Conservation (phyloP, 2,888 invertebrate species). For the Acheta domesticus region DNA sequence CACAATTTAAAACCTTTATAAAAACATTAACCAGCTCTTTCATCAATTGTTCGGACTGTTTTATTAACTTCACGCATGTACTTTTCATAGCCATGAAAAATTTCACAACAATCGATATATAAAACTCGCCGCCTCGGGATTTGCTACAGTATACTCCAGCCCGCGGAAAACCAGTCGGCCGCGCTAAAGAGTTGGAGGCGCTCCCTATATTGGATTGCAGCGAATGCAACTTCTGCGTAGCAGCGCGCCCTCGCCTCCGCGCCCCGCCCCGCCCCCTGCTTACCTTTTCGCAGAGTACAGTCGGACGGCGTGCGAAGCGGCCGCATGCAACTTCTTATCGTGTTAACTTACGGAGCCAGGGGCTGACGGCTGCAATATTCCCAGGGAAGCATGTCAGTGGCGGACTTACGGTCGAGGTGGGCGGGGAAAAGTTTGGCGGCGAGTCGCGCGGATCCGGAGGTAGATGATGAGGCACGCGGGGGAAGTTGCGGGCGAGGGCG, state of each 20-base stretch:
- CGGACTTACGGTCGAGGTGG: background rate
- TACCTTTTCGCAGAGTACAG: background rate
- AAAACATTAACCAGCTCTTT: too few relatives aligned
- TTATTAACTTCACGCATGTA: too few relatives aligned
- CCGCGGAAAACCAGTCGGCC: too few relatives aligned
- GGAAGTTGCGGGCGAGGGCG: background rate
- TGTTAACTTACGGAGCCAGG: constrained; percentile 11
- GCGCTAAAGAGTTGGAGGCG: background rate
- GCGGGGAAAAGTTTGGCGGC: constrained; percentile 11
- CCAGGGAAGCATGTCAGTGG: constrained; percentile 2
- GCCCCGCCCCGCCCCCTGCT: background rate
- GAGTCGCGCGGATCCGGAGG: constrained; percentile 11
- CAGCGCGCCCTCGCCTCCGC: background rate
- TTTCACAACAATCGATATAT: too few relatives aligned
- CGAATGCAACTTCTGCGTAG: constrained; percentile 18
- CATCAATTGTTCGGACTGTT: too few relatives aligned
- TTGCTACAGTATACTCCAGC: too few relatives aligned
- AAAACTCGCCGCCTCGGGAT: too few relatives aligned
- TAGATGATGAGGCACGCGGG: background rate
- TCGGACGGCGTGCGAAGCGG: background rate
- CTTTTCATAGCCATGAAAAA: too few relatives aligned
- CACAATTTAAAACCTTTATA: too few relatives aligned
- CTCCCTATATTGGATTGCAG: background rate
- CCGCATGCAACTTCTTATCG: constrained; percentile 18
- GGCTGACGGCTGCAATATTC: constrained; percentile 18